A percentile compares a stretch with the other conserved stretches of the same genome.
Evolutionary conservation across 2,113 vertebrate species (phyloP).

Genomic region (Chaenocephalus aceratus): DNA sequence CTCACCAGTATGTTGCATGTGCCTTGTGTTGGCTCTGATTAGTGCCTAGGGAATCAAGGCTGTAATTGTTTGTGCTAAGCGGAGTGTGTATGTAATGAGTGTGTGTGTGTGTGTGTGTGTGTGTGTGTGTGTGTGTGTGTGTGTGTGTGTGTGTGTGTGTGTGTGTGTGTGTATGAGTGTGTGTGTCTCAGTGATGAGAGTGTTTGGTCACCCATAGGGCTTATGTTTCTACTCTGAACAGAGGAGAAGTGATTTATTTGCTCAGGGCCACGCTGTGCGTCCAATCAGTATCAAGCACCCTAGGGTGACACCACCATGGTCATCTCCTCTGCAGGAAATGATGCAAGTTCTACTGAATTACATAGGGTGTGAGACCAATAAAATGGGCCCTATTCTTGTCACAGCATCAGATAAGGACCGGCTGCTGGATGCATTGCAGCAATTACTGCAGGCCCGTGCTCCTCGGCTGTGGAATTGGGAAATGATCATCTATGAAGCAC

Average conservation of each 20-base stretch:
- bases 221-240: constrained; percentile 75
- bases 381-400: constrained; percentile 76
- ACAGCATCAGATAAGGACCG: constrained; percentile 80
- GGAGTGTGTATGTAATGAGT: constrained; percentile 16
- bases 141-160: constrained; percentile 32
- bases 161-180: constrained; percentile 1
- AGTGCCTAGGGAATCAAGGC: constrained; percentile 82
- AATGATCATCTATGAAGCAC: constrained; percentile 80
- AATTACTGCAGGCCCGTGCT: constrained; percentile 74
- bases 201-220: constrained; percentile 73
- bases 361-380: constrained; percentile 78
- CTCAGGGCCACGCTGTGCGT: constrained; percentile 68
- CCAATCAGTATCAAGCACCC: constrained; percentile 77
- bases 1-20: constrained; percentile 77
- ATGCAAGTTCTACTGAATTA: constrained; percentile 78
- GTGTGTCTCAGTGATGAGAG: constrained; percentile 57
- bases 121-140: constrained; percentile 2
- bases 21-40: constrained; percentile 83
- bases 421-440: constrained; percentile 79
- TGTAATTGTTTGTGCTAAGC: constrained; percentile 82
- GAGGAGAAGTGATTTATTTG: constrained; percentile 77
- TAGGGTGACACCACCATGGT: constrained; percentile 75
- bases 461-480: constrained; percentile 74
- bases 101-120: constrained; percentile 18
- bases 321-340: constrained; percentile 78